Conservation (phyloP, 1,140 invertebrate genomes). For the Armadillidium nasatum region DNA sequence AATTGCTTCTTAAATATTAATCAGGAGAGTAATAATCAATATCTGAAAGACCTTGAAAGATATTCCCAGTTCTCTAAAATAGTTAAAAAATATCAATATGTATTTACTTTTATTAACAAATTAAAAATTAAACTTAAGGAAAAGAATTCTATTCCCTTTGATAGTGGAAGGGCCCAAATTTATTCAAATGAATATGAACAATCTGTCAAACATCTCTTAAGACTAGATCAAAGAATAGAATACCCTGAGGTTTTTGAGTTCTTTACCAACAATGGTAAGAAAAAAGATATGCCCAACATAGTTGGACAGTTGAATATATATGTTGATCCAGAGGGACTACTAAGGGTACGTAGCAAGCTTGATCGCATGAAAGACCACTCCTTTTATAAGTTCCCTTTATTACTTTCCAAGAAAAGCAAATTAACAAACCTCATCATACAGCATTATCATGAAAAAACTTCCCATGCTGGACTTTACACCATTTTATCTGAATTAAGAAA, state of each 20-base stretch:
- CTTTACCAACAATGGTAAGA: background rate
- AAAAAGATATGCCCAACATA: background rate
- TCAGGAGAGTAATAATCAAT: background rate
- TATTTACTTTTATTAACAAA: constrained; percentile 28
- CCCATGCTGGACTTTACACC: constrained; percentile 16
- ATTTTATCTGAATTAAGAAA: background rate
- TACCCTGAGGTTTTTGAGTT: background rate
- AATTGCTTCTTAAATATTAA: background rate
- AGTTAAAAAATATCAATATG: background rate
- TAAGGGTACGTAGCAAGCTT: background rate
- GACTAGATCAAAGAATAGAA: background rate
- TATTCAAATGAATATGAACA: too few species aligned
- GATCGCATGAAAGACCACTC: background rate
- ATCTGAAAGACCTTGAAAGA: background rate
- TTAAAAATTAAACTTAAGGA: background rate
- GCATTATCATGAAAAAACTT: background rate
- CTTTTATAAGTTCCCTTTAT: background rate
- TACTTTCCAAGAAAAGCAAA: background rate
- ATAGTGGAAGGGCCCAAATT: too few species aligned
- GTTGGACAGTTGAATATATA: constrained; percentile 8
- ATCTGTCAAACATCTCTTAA: too few species aligned
- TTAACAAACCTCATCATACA: background rate
- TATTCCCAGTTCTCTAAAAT: background rate
- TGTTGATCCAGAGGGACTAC: background rate
- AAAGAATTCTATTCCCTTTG: too few species aligned